Evolutionary conservation across 2,113 vertebrate species (phyloP), one percentile per base, ranked within the genome.

Genomic region (Pomatostomus ruficeps): DNA sequence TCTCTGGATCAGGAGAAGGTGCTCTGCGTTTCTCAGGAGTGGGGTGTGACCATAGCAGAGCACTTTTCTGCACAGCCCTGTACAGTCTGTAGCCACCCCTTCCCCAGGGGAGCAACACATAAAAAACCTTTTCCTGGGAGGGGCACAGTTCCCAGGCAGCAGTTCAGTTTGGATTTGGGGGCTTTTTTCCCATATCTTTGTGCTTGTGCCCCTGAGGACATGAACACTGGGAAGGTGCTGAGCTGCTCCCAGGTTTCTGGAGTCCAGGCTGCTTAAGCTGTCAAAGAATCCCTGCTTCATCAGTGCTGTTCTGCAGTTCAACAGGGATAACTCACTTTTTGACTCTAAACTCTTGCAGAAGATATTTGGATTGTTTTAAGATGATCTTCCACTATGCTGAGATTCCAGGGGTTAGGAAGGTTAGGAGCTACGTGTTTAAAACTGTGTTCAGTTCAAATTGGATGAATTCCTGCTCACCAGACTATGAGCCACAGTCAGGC

Each of bases 381-480:
- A 51, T 77, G 54, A 70, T 90, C 92, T 83, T 38, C n/a, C 62
- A 45, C 71, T 43, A 82, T 52, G 11, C n/a, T 73, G 57, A 86
- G 68, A 61, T 15, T 46, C 28, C 0, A 1, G n/a, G 33, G 10
- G 70, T 77, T 90, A 74, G 55, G 33, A 88, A 94, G 88, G 26
- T 71, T 70, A 58, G 51, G 46, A 86, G 24, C 70, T 85, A 83
- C 0, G 1, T 77, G 84, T 89, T 93, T 90, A 89, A 91, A 77
- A 31, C 29, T 62, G 20, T 70, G 33, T 57, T 91, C 48, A 40
- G 72, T 88, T 93, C 72, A 85, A 77, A 83, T 28, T 88, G 90
- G 58, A 88, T 95, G 24, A 93, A 74, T 95, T 97, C 67, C 83
- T 94, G 95, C 92, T 96, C 95, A 96, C 51, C 72, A 93, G 95